Percentiles rank a stretch among this genome's conserved stretches.
These are phyloP conservation scores for Meliscaeva auricollis DNA, from an alignment of 2,888 invertebrate genomes.

Conservation along the genomic window DNA sequence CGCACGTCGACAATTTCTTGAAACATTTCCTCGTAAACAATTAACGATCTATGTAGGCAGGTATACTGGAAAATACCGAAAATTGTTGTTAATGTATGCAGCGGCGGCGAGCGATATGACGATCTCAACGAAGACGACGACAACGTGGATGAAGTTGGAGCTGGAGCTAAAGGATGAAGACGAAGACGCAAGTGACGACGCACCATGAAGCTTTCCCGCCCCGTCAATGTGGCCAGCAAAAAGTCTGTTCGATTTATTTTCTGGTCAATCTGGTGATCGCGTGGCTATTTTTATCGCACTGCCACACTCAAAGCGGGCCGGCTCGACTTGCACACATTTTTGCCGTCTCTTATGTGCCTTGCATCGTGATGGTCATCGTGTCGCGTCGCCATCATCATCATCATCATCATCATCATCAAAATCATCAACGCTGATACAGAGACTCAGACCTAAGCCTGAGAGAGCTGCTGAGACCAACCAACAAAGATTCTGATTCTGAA, in stretches of 20 bases:
- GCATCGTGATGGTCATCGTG: slow-evolving; percentile 29
- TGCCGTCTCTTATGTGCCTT: slow-evolving; percentile 25
- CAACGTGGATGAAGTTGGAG: neutral
- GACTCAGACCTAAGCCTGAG: neutral
- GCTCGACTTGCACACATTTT: slow-evolving; percentile 52
- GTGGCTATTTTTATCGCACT: slow-evolving; percentile 73
- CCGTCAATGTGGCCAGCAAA: slow-evolving; percentile 12
- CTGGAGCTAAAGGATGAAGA: neutral
- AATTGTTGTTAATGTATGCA: slow-evolving; percentile 61
- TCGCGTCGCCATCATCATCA: slow-evolving; percentile 10
- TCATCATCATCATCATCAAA: slow-evolving; percentile 16
- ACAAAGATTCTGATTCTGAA: slow-evolving; percentile 11
- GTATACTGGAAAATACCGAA: slow-evolving; percentile 68
- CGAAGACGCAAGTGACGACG: neutral
- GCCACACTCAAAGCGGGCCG: slow-evolving; percentile 52
- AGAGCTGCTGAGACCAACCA: neutral
- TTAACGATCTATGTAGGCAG: slow-evolving; percentile 50
- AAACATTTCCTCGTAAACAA: slow-evolving; percentile 70
- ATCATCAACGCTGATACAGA: slow-evolving; percentile 11
- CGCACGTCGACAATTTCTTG: slow-evolving; percentile 27
- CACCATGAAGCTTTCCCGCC: slow-evolving; percentile 13
- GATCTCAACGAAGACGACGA: neutral
- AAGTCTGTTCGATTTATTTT: slow-evolving; percentile 57
- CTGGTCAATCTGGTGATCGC: slow-evolving; percentile 72
- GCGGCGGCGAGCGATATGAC: slow-evolving; percentile 10